These are phyloP conservation scores for Craterocephalus amniculus DNA, from an alignment of 2,797 vertebrate genomes.

Conservation along the genomic window DNA sequence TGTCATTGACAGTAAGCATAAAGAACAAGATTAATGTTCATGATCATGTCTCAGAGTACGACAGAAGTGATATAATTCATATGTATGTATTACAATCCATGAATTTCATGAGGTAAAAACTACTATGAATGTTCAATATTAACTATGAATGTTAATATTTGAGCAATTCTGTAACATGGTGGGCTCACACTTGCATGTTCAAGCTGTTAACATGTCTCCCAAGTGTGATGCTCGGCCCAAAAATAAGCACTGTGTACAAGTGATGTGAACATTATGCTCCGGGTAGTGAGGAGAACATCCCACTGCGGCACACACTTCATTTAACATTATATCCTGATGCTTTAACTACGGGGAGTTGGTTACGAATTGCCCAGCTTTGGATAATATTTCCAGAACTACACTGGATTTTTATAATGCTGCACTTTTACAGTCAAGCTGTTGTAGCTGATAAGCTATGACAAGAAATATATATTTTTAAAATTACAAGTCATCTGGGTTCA, in stretches of 20 bases:
- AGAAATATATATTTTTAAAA: too few species aligned
- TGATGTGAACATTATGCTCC: conserved; percentile 7
- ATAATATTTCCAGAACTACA: too few species aligned
- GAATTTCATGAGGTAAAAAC: neutral
- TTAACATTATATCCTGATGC: neutral
- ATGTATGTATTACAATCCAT: neutral
- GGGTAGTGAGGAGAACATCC: neutral
- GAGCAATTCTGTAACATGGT: neutral
- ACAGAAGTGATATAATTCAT: neutral
- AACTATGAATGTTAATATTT: neutral
- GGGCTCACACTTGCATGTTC: neutral
- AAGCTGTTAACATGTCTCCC: conserved; percentile 9
- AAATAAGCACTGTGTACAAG: neutral
- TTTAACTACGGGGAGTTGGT: neutral
- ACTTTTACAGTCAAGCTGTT: neutral
- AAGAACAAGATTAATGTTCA: neutral
- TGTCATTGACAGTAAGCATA: neutral
- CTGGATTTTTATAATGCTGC: too few species aligned
- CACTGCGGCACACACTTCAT: neutral
- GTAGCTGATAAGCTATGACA: neutral
- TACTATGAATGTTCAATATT: neutral
- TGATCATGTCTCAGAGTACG: neutral
- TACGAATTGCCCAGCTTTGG: too few species aligned
- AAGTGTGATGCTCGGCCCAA: neutral
- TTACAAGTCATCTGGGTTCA: too few species aligned